Evolutionary conservation across 1,140 invertebrate genomes (phyloP).

Genomic region (Lepidurus couesii): DNA sequence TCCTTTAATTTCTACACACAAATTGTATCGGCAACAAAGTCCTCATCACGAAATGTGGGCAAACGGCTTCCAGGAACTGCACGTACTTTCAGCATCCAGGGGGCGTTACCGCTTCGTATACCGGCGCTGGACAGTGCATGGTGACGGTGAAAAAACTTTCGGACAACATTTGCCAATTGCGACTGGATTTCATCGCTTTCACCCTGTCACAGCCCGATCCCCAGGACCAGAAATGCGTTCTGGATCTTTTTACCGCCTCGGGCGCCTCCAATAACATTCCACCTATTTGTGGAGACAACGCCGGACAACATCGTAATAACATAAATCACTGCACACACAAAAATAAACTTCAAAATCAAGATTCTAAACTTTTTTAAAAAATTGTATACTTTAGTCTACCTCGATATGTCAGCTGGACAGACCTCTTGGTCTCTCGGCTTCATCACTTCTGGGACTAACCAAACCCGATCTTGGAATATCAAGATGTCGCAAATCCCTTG

Average conservation of each 20-base stretch:
- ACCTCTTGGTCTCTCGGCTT: not conserved
- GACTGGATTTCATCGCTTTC: constrained; percentile 69
- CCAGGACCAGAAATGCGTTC: constrained; percentile 55
- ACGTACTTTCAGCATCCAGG: constrained; percentile 73
- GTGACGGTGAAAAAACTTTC: constrained; percentile 23
- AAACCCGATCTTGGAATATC: constrained; percentile 26
- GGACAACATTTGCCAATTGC: constrained; percentile 23
- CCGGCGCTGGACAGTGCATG: not conserved
- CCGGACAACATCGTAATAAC: constrained; percentile 61
- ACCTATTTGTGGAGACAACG: constrained; percentile 65
- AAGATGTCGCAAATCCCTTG: constrained; percentile 25
- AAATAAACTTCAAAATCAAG: not conserved
- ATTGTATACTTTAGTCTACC: constrained; percentile 9
- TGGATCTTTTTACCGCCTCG: constrained; percentile 62
- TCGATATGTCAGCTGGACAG: not conserved
- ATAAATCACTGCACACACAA: not conserved
- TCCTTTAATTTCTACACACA: too few species aligned
- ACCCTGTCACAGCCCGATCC: constrained; percentile 63
- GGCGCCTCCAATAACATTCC: constrained; percentile 61
- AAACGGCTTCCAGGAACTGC: constrained; percentile 63
- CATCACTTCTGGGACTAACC: constrained; percentile 1
- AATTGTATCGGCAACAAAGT: not conserved
- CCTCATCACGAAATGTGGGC: constrained; percentile 52
- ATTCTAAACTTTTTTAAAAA: constrained; percentile 1
- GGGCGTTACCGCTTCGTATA: constrained; percentile 14